Evolutionary conservation across 2,888 invertebrate species (phyloP).

Genomic region (Venusia cambrica): DNA sequence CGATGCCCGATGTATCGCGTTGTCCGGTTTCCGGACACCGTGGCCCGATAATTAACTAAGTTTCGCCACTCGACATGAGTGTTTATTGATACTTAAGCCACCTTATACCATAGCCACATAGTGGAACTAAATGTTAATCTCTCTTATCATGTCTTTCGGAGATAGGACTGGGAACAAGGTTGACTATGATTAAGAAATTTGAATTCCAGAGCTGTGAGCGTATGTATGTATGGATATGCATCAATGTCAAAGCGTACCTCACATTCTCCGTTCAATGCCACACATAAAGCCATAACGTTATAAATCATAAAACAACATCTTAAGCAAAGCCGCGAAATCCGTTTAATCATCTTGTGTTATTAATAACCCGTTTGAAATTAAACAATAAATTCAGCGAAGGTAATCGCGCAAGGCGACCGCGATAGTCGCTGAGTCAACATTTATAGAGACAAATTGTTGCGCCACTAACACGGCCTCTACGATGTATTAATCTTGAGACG

Average conservation of each 20-base stretch:
- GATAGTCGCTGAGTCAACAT: conserved; percentile 78
- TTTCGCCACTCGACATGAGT: conserved; percentile 49
- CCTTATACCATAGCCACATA: conserved; percentile 31
- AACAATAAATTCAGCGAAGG: conserved; percentile 78
- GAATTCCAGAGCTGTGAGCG: no score
- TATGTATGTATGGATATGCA: no score
- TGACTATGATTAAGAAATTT: no score
- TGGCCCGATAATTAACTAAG: conserved; percentile 72
- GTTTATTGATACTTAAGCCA: conserved; percentile 30
- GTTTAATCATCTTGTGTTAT: conserved; percentile 78
- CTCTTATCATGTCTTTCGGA: no score
- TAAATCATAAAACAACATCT: conserved; percentile 71
- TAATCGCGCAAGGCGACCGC: conserved; percentile 75
- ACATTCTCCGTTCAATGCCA: conserved; percentile 39
- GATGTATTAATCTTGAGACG: conserved; percentile 76
- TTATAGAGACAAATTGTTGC: conserved; percentile 81
- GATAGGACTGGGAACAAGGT: no score
- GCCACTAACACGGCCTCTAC: conserved; percentile 68
- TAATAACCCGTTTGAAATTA: conserved; percentile 79
- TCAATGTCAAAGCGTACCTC: conserved; percentile 22
- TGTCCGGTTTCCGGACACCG: conserved; percentile 77
- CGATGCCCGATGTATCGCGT: conserved; percentile 65
- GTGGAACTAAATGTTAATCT: conserved; percentile 5
- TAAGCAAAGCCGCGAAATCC: conserved; percentile 67
- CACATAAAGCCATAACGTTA: conserved; percentile 55